Evolutionary conservation across 2,797 vertebrate genomes (phyloP), one percentile per base, ranked within the genome.

Genomic region (Hoplostethus mediterraneus): DNA sequence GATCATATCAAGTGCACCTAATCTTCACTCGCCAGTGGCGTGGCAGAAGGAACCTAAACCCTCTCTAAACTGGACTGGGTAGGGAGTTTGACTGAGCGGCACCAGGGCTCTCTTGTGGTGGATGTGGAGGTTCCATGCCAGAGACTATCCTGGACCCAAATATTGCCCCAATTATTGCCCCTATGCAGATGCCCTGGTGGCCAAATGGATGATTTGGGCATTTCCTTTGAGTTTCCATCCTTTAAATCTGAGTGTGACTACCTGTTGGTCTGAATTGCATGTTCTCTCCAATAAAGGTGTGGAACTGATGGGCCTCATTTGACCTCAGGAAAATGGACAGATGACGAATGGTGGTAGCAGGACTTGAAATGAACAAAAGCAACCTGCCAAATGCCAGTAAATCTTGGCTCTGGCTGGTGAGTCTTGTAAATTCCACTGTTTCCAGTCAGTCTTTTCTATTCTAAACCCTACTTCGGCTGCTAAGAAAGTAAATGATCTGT

Each of bases 391-490:
- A 58, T 85, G 76, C 77, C 87, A 54, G 53, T 67, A 61, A 62
- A 25, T 59, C 83, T 72, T 57, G 67, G 33, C 70, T 68, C 67
- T 71, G 64, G 69, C 71, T 75, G 67, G 54, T 78, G 16, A 76
- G 33, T 74, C 67, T 67, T 68, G 63, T 78, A 71, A 75, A 53
- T 77, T 73, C 63, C 67, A 75, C 78, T 85, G 58, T 74, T 81
- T 62, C 83, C 54, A 68, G 48, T 80, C 36, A 51, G 67, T 38
- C 45, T 80, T 77, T 77, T 73, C 74, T 54, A 81, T 79, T 74
- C 30, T 66, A 63, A 81, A 77, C 47, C 67, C 63, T 65, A 63
- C 61, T 69, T 55, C 80, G 79, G 92, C 92, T 91, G 89, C 88
- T 90, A 83, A 45, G 58, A 60, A 25, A 72, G 30, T 71, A 58